phyloP scores from a whole-genome alignment of 2,113 vertebrate species.

The Proteles cristata region DNA sequence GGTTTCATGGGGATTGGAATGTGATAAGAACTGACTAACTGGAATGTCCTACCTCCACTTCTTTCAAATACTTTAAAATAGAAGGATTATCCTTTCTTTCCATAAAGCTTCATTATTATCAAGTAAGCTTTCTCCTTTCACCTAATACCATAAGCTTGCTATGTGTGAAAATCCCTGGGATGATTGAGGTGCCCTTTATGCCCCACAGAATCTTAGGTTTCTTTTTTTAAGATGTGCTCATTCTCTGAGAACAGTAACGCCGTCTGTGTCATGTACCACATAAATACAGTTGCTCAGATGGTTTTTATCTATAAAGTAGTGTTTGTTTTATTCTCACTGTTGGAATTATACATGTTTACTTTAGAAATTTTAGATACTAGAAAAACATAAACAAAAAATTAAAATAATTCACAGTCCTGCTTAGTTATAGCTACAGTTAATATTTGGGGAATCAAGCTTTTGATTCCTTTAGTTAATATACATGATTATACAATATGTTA shows the following conservation, averaged over 20 bases:
- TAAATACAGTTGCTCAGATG: not conserved
- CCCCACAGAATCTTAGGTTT: not conserved
- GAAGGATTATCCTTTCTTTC: not conserved
- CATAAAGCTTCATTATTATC: not conserved
- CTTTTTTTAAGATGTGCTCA: not conserved
- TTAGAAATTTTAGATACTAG: not conserved
- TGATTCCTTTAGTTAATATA: not conserved
- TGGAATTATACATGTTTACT: conserved; percentile 4
- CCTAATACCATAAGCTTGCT: not conserved
- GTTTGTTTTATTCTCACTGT: not conserved
- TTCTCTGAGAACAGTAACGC: not conserved
- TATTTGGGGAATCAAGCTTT: conserved; percentile 19
- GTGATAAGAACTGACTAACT: not conserved
- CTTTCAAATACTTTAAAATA: not conserved
- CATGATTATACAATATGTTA: not conserved
- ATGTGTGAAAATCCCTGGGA: not conserved
- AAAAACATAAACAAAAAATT: conserved; percentile 17
- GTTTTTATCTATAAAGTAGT: not conserved
- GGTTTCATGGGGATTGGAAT: not conserved
- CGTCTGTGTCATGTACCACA: not conserved
- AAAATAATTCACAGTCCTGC: not conserved
- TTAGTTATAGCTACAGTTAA: not conserved
- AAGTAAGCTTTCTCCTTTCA: not conserved
- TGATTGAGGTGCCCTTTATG: not conserved
- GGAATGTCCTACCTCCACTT: too few relatives aligned